A percentile compares a stretch with the other conserved stretches of the same genome.
These are phyloP conservation scores for Acipenser oxyrinchus DNA, from an alignment of 2,797 vertebrate species.

Conservation along the genomic window DNA sequence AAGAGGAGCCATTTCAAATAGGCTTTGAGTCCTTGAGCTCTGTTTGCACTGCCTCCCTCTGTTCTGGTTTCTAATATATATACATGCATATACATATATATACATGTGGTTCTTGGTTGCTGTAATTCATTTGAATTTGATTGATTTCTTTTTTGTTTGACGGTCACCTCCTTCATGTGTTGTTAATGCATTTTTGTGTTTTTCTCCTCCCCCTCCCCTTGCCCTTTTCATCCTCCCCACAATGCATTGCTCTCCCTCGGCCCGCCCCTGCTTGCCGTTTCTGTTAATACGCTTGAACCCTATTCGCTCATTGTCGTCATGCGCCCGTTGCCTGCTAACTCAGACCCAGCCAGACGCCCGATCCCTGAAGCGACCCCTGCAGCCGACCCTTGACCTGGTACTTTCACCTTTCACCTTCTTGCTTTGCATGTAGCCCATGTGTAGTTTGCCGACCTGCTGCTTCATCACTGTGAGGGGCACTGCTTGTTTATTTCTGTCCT, in stretches of 20 bases:
- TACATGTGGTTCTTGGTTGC: neutral
- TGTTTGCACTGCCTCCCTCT: too few species aligned
- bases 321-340: conserved; percentile 31
- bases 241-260: conserved; percentile 42
- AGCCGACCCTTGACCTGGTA: conserved; percentile 55
- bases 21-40: too few species aligned
- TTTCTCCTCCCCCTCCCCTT: conserved; percentile 20
- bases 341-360: conserved; percentile 42
- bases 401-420: conserved; percentile 56
- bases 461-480: too few species aligned
- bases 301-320: conserved; percentile 43
- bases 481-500: too few species aligned
- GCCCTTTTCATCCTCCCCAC: conserved; percentile 52
- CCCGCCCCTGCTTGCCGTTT: conserved; percentile 57
- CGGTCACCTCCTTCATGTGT: conserved; percentile 16
- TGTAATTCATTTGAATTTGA: neutral
- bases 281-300: conserved; percentile 50
- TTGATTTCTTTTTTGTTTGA: conserved; percentile 19
- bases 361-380: conserved; percentile 56
- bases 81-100: too few species aligned
- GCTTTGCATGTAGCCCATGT: conserved; percentile 51
- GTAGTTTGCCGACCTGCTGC: conserved; percentile 36
- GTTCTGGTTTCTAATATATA: too few species aligned
- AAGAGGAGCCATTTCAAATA: too few species aligned
- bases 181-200: conserved; percentile 38